These are phyloP conservation scores for Cyrtodaria siliqua DNA, from an alignment of 2,888 invertebrate species.

Conservation along the genomic window DNA sequence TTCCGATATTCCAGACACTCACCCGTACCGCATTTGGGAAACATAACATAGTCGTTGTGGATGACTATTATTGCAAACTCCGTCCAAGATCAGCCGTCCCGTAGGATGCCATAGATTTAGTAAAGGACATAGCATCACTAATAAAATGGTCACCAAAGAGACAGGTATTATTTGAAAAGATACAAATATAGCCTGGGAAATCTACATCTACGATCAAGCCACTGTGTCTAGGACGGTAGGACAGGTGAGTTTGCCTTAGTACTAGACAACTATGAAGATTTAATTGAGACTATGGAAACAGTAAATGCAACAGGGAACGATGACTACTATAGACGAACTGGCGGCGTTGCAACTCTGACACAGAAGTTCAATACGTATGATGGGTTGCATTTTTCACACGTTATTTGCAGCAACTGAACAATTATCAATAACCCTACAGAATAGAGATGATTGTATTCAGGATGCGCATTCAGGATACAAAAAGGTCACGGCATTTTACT, in stretches of 20 bases:
- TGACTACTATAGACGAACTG: constrained; percentile 42
- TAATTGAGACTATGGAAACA: constrained; percentile 39
- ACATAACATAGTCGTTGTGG: too few relatives aligned
- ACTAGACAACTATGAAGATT: constrained; percentile 40
- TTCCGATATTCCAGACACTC: too few relatives aligned
- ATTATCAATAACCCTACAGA: constrained; percentile 38
- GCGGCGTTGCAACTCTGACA: constrained; percentile 37
- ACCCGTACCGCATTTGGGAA: too few relatives aligned
- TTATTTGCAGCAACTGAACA: constrained; percentile 49
- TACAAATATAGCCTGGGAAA: constrained; percentile 18
- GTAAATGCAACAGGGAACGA: constrained; percentile 30
- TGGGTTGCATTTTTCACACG: constrained; percentile 43
- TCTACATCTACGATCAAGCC: constrained; percentile 18
- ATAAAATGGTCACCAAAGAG: constrained; percentile 50
- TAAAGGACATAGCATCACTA: constrained; percentile 42
- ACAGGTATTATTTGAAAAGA: constrained; percentile 27
- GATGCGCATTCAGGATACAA: constrained; percentile 16
- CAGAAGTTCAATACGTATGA: constrained; percentile 45
- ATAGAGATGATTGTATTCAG: constrained; percentile 31
- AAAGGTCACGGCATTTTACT: constrained; percentile 12
- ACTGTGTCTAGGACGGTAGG: constrained; percentile 56
- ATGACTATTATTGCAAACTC: too few relatives aligned
- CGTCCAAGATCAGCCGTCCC: too few relatives aligned
- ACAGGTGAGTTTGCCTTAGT: constrained; percentile 29
- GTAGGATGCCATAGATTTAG: constrained; percentile 46